Conservation (phyloP, 1,140 invertebrate genomes). For the Drosophila jambulina region DNA sequence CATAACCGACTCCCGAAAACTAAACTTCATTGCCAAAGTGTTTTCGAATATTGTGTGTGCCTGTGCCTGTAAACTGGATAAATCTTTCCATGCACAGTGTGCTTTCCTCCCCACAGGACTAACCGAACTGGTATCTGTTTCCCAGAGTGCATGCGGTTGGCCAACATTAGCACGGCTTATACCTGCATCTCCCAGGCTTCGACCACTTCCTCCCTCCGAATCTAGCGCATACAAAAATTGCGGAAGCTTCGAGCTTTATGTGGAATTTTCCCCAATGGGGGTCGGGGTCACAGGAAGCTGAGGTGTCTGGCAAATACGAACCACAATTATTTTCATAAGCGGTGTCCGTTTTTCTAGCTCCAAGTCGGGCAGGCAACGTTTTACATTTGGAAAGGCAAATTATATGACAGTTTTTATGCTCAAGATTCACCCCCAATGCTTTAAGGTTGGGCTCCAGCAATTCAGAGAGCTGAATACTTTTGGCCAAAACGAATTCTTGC, state of each 20-base stretch:
- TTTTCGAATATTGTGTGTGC: constrained; percentile 46
- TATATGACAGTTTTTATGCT: constrained; percentile 19
- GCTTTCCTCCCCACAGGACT: constrained; percentile 15
- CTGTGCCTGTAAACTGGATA: not conserved
- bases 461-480: constrained; percentile 9
- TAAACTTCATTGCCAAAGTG: constrained; percentile 36
- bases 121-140: constrained; percentile 63
- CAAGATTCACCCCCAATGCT: not conserved
- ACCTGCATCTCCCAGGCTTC: constrained; percentile 2
- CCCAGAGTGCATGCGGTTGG: constrained; percentile 53
- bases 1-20: constrained; percentile 14
- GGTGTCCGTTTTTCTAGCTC: constrained; percentile 25
- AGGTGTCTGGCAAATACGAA: constrained; percentile 47
- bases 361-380: constrained; percentile 33
- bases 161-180: constrained; percentile 72
- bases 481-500: not conserved
- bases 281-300: constrained; percentile 40
- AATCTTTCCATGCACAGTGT: not conserved
- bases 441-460: not conserved
- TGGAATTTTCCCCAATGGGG: constrained; percentile 39
- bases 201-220: not conserved
- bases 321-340: constrained; percentile 62
- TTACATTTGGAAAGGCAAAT: constrained; percentile 23
- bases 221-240: constrained; percentile 52
- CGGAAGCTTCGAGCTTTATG: constrained; percentile 50